phyloP scores from a whole-genome alignment of 2,888 invertebrate species.

The Andrena flavipes region DNA sequence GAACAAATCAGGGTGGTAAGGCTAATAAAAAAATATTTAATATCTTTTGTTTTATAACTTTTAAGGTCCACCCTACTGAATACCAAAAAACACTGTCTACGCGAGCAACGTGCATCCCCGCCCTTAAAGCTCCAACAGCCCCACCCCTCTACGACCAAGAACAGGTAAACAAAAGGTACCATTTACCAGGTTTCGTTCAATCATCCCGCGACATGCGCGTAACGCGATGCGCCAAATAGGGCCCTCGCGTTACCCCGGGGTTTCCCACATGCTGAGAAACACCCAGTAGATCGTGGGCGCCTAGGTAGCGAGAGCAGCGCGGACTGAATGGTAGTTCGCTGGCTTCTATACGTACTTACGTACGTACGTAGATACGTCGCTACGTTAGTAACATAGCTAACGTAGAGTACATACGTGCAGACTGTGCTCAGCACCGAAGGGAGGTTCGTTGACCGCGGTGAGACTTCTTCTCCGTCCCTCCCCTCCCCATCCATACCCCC shows the following conservation, averaged over 20 bases:
- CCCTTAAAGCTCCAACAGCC: no score
- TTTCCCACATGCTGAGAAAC: slow-evolving; percentile 26
- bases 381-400: slow-evolving; percentile 60
- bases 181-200: not conserved
- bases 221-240: not conserved
- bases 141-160: not conserved
- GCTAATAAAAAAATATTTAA: no score
- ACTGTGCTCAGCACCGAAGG: slow-evolving; percentile 42
- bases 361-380: slow-evolving; percentile 51
- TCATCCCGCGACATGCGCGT: not conserved
- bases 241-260: not conserved
- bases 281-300: slow-evolving; percentile 58
- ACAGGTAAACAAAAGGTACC: not conserved
- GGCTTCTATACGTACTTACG: slow-evolving; percentile 53
- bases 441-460: slow-evolving; percentile 83
- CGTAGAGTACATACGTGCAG: slow-evolving; percentile 55
- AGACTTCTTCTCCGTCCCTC: slow-evolving; percentile 68
- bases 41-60: no score
- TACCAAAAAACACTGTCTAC: no score
- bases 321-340: slow-evolving; percentile 65
- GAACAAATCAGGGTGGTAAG: no score
- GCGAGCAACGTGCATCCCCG: no score
- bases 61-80: no score
- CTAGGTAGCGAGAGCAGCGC: slow-evolving; percentile 50
- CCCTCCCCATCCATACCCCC: not conserved